Percentiles rank a stretch among this genome's conserved stretches.
Conservation (phyloP, 2,113 vertebrate species). For the Lycaon pictus region DNA sequence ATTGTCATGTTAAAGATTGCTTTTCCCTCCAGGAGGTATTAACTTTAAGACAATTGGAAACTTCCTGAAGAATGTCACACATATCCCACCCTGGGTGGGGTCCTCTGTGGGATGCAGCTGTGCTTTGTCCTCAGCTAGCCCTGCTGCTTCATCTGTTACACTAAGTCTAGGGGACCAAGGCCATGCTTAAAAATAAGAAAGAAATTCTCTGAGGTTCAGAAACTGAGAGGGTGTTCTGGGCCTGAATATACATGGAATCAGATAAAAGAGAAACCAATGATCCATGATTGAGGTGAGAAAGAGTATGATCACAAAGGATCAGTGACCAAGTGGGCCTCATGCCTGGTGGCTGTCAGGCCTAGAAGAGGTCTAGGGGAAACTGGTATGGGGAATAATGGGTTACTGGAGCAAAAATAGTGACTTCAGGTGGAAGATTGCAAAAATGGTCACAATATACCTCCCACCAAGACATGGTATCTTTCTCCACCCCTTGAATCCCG, state of each 20-base stretch:
- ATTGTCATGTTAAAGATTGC: too few species aligned
- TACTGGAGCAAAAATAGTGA: neutral
- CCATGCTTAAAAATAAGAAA: neutral
- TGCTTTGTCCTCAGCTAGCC: too few species aligned
- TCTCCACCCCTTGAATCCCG: neutral
- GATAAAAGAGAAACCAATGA: neutral
- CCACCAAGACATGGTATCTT: neutral
- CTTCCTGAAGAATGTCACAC: too few species aligned
- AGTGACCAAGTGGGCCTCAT: neutral
- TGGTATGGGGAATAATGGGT: neutral
- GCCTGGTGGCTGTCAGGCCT: neutral
- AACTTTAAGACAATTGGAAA: too few species aligned
- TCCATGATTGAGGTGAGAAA: neutral
- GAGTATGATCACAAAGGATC: neutral
- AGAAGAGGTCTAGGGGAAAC: neutral
- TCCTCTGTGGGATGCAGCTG: too few species aligned
- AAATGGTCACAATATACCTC: neutral
- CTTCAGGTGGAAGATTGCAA: neutral
- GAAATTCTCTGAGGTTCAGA: neutral
- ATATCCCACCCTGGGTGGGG: too few species aligned
- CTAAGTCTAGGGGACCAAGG: neutral
- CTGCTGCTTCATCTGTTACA: neutral
- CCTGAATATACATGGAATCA: neutral
- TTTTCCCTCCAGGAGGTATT: too few species aligned
- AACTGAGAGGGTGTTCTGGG: neutral